Percentiles rank a stretch among this genome's conserved stretches.
These are phyloP conservation scores for Plotosus lineatus DNA, from an alignment of 2,113 vertebrate genomes.

Conservation along the genomic window DNA sequence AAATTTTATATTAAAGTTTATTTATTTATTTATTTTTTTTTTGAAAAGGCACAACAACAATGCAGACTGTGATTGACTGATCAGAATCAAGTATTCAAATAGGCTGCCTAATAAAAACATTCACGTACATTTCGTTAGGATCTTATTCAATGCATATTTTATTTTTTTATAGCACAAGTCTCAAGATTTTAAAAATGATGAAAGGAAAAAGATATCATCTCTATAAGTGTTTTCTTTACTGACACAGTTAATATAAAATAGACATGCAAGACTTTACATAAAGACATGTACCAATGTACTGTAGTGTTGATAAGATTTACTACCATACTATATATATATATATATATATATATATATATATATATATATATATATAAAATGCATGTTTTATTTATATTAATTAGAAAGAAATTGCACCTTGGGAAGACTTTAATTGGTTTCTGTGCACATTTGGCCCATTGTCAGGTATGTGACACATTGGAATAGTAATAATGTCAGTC, in stretches of 20 bases:
- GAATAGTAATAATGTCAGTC: slow-evolving; percentile 52
- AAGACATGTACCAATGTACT: neutral
- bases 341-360: slow-evolving; percentile 21
- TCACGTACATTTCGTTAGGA: neutral
- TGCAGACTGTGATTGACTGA: no score
- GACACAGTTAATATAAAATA: neutral
- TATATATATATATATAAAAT: neutral
- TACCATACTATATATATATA: neutral
- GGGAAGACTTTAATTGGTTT: slow-evolving; percentile 24
- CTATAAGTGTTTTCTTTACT: neutral
- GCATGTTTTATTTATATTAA: neutral
- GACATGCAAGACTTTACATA: neutral
- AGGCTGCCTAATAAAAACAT: no score
- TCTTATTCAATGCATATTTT: neutral
- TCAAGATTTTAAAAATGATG: neutral
- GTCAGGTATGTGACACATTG: slow-evolving; percentile 20
- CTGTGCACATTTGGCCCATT: neutral
- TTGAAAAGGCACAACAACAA: no score
- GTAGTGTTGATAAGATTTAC: neutral
- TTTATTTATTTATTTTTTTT: no score
- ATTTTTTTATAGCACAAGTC: neutral
- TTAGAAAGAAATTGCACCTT: neutral
- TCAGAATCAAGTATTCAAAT: no score
- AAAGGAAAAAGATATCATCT: neutral
- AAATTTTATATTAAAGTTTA: no score